Percentiles rank a stretch among this genome's conserved stretches.
Evolutionary conservation across 2,888 invertebrate species (phyloP).

Genomic region (Argyra leucocephala): DNA sequence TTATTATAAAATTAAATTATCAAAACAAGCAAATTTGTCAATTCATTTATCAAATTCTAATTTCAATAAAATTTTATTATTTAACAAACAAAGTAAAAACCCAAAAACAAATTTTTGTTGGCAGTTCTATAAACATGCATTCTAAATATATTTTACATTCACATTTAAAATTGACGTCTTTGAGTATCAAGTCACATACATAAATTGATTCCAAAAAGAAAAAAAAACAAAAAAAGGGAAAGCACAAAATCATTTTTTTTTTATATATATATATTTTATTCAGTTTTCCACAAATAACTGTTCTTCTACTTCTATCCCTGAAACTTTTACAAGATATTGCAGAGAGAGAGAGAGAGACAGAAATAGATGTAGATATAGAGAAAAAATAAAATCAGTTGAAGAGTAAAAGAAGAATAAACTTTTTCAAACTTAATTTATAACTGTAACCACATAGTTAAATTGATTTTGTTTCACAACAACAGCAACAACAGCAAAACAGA

Average conservation of each 20-base stretch:
- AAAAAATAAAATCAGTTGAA: not conserved
- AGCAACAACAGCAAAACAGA: not conserved
- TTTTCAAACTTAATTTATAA: not conserved
- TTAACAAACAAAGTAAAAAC: too few relatives aligned
- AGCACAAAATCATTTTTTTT: not conserved
- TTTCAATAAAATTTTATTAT: too few relatives aligned
- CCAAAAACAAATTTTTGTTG: too few relatives aligned
- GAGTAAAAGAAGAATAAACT: not conserved
- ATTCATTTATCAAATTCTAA: too few relatives aligned
- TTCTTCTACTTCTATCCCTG: not conserved
- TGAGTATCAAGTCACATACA: not conserved
- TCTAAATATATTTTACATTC: not conserved
- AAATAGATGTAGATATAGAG: not conserved
- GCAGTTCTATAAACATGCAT: too few relatives aligned
- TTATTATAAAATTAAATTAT: too few relatives aligned
- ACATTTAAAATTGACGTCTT: not conserved
- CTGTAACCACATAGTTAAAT: conserved; percentile 4
- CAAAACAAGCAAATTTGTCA: too few relatives aligned
- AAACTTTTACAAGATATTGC: not conserved
- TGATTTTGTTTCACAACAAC: not conserved
- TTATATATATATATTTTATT: not conserved
- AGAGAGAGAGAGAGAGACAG: too few relatives aligned
- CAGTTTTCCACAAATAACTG: not conserved
- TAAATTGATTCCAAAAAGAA: not conserved
- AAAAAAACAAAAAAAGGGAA: too few relatives aligned